Evolutionary conservation across 2,113 vertebrate genomes (phyloP), one percentile per base, ranked within the genome.

Genomic region (Cephalopholis sonnerati): DNA sequence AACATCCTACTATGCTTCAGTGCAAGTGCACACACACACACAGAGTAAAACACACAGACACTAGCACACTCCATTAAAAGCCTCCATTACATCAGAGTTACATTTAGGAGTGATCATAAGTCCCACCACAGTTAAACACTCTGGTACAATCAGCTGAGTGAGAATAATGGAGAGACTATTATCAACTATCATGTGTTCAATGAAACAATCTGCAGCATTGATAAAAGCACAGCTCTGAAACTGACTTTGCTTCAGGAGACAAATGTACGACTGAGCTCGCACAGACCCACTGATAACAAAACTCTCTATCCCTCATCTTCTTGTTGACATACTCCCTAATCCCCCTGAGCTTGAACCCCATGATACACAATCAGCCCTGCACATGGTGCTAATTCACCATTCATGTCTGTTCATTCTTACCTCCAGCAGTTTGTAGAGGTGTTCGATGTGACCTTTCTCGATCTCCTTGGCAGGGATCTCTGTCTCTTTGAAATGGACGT

Each of bases 401-500:
- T 46, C 27, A 4, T 53, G 27, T n/a, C 20, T 15, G 22, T 24
- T 16, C 36, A 15, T 9, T 46, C 95, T 95, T 74, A 98, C 98
- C 97, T 99, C 97, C 85, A 99, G 91, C 83, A 99, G 93, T 79
- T 98, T 98, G 95, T 99, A 99, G 82, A 99, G 93, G 81, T 98
- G 97, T 84, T 97, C 95, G 6, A 98, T 95, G 85, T 95, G 95
- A 87, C 93, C 92, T 92, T 99, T 99, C 81, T 99, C 98, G 70
- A 92, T 87, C 93, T 99, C 97, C 86, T 97, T 98, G 0, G 92
- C 89, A 32, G 97, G 96, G 91, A 99, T 99, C 95, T 99, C 98
- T 0, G 96, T 98, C 94, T 99, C 98, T 94, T 99, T 99, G 93
- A 99, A 98, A 96, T 99, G 98, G 95, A 99, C 95, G 91, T 99